Conservation (phyloP, 2,888 invertebrate species). For the Nemotelus nigrinus region DNA sequence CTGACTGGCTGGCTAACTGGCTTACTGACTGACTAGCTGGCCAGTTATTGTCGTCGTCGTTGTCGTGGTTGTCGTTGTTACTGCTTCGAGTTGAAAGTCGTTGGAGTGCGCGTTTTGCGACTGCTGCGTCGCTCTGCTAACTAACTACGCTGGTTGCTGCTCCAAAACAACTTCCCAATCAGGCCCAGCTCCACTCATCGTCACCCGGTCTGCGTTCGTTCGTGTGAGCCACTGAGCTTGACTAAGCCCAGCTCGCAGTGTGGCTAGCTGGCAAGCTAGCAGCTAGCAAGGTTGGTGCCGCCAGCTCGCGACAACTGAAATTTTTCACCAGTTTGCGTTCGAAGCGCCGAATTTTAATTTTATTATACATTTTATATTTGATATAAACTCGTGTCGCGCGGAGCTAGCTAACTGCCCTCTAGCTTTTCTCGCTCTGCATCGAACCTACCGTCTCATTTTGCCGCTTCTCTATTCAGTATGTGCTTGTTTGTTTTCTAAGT, state of each 20-base stretch:
- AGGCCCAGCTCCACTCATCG: constrained; percentile 18
- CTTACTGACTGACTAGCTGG: not conserved
- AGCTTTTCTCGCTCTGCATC: constrained; percentile 32
- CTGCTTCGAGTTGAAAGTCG: not conserved
- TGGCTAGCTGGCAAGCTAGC: constrained; percentile 36
- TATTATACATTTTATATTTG: constrained; percentile 42
- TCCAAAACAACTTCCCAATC: constrained; percentile 8
- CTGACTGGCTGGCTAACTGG: not conserved
- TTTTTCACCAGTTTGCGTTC: constrained; percentile 38
- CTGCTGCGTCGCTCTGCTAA: constrained; percentile 26
- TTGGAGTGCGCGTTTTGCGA: not conserved
- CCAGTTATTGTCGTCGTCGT: not conserved
- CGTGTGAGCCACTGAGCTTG: constrained; percentile 13
- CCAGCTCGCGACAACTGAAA: constrained; percentile 31
- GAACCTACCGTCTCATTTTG: constrained; percentile 31
- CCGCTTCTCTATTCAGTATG: constrained; percentile 39
- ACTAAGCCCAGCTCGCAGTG: constrained; percentile 4
- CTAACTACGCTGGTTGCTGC: not conserved
- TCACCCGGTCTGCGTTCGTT: not conserved
- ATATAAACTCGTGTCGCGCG: constrained; percentile 43
- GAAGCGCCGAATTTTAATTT: constrained; percentile 44
- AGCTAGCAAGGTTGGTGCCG: constrained; percentile 35
- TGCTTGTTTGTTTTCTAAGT: constrained; percentile 27
- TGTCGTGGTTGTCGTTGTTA: constrained; percentile 3
- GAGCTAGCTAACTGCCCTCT: constrained; percentile 33